Conservation (phyloP, 2,888 invertebrate genomes). For the Ennomos quercinarius region DNA sequence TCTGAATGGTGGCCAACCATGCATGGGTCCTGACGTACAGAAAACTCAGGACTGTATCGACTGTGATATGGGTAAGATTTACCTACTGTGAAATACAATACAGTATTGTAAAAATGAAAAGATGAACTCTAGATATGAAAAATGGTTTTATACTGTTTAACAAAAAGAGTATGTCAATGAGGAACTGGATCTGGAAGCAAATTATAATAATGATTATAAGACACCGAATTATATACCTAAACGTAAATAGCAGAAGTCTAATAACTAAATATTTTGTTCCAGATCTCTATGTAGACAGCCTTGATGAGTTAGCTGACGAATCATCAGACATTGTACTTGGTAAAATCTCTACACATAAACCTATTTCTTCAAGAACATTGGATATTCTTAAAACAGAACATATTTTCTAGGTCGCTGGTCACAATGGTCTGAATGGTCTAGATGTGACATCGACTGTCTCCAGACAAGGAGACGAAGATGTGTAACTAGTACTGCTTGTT, state of each 20-base stretch:
- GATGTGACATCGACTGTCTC: slow-evolving; percentile 94
- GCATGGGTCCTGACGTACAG: slow-evolving; percentile 93
- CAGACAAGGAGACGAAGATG: slow-evolving; percentile 94
- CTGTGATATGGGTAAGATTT: slow-evolving; percentile 83
- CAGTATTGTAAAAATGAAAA: neutral
- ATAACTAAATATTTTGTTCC: slow-evolving; percentile 41
- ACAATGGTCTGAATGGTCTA: slow-evolving; percentile 96
- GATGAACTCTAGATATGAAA: no score
- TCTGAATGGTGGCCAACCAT: slow-evolving; percentile 95
- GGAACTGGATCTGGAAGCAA: no score
- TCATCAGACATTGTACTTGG: slow-evolving; percentile 73
- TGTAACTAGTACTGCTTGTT: slow-evolving; percentile 68
- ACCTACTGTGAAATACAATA: neutral
- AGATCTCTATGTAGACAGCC: slow-evolving; percentile 71
- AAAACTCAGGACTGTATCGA: slow-evolving; percentile 93
- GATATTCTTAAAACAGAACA: neutral
- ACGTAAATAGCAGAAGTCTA: neutral
- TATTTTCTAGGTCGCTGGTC: slow-evolving; percentile 89
- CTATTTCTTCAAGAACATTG: neutral
- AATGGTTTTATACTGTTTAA: no score
- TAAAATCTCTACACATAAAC: slow-evolving; percentile 32
- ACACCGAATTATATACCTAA: neutral
- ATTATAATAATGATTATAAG: no score
- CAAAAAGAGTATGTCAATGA: no score
- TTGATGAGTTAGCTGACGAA: slow-evolving; percentile 76